Base-by-base conservation (phyloP, 2,797 vertebrate genomes). In the Syndactyla subalaris region DNA sequence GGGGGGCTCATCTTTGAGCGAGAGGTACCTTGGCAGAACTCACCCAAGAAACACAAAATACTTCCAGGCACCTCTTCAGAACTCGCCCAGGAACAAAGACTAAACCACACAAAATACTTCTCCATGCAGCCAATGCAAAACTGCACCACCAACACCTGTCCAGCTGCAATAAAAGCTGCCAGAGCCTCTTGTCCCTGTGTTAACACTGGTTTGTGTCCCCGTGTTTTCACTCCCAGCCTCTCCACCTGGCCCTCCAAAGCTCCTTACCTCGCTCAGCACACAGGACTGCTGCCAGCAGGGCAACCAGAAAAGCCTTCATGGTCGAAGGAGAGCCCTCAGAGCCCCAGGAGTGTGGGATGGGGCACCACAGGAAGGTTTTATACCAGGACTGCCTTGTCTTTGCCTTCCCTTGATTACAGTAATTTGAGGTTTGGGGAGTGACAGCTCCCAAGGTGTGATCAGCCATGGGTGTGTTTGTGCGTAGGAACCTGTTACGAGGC, bases 271-370 rank as follows among this genome's bases (percentile, higher is more conserved):
- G 93, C 93, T 95, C 8, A 1, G 61, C 91, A 54, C 95, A 96
- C 61, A 97, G 89, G 77, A 71, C 94, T 46, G 74, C 88, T 1
- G 4, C 88, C 95, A 97, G 91, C 88, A 97, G 93, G 67, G 77
- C 57, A 16, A 95, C 55, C 72, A 96, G 85, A 22, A 95, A 79
- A 94, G 94, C 77, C 95, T 94, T 97, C 96, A 97, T 97, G 91
- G 80, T 93, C 0, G 59, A 39, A 61, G 59, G 18, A 61, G 3
- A 63, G 13, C 88, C 85, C 74, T 76, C 67, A 14, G 79, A 93
- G 74, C 38, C 26, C 5, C 55, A 62, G 36, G 48, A 38, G 39
- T 84, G 83, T 14, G 67, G 36, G 67, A 45, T 18, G 63, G 48
- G 43, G 59, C 45, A 32, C 19, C 36, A 57, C 1, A 0, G 52